These are phyloP conservation scores for Murina feae DNA, from an alignment of 2,113 vertebrate species.

Conservation along the genomic window DNA sequence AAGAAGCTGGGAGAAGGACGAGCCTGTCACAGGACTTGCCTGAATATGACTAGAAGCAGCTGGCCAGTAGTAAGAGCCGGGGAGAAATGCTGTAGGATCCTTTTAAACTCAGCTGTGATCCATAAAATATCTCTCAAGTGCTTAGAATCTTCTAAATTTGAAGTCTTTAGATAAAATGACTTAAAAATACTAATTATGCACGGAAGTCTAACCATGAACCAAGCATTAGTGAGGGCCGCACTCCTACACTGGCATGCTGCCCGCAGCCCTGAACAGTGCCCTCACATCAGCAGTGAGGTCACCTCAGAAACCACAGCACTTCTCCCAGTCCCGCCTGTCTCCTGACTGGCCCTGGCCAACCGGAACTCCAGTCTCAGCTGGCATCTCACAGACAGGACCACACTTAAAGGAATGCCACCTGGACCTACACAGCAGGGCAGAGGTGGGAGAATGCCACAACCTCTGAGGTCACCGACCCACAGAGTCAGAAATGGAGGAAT, in stretches of 20 bases:
- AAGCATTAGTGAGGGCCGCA: conserved; percentile 46
- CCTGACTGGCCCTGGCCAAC: neutral
- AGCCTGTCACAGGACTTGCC: neutral
- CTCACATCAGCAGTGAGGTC: conserved; percentile 43
- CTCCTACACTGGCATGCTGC: conserved; percentile 36
- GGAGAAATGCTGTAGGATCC: neutral
- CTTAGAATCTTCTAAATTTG: conserved; percentile 57
- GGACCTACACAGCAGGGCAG: neutral
- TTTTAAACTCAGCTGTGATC: conserved; percentile 61
- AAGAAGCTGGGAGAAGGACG: conserved; percentile 44
- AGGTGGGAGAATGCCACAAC: neutral
- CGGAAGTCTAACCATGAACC: conserved; percentile 63
- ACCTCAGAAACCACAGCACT: conserved; percentile 55
- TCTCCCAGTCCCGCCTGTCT: neutral
- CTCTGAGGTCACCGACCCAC: neutral
- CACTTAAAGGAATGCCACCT: neutral
- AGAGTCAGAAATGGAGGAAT: neutral
- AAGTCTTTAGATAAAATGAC: conserved; percentile 69
- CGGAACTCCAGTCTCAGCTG: neutral
- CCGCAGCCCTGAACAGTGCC: conserved; percentile 21
- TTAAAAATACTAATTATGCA: conserved; percentile 70
- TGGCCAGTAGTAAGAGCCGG: conserved; percentile 29
- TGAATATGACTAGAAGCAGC: conserved; percentile 49
- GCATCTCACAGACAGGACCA: neutral
- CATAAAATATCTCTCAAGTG: conserved; percentile 49